Base-by-base conservation (phyloP, 2,888 invertebrate species). In the Drosophila multiciliata region DNA sequence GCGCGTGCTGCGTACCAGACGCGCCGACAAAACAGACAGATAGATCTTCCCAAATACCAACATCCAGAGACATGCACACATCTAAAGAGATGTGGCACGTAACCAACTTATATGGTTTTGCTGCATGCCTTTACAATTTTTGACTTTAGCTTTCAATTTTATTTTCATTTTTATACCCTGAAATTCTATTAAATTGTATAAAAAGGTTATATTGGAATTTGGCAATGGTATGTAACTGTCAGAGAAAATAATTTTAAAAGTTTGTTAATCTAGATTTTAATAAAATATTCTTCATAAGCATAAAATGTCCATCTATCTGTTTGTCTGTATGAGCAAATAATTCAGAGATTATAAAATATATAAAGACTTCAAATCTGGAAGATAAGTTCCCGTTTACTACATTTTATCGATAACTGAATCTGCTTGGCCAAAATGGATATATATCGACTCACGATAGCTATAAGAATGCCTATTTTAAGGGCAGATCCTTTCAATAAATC, bases 1-100 rank as follows among this genome's bases (percentile, higher is more conserved):
- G 75, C 87, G 90, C 90, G 89, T 87, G 89, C 90, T 79, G 75
- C 17, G 78, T 40, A 55, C 66, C 66, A 72, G 72, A 68, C 63
- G 45, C 29, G 26, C 29, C 42, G 49, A 29, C 49, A 48, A 48
- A n/a, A 48, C 29, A 33, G 53, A 52, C 35, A 38, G 62, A 52
- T 57, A 49, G 48, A 64, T 65, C 66, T 50, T 17, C 17, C 17
- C 49, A 73, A 64, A 70, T 60, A 66, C 61, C 38, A 20, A 48
- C 45, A 53, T 36, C 32, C 42, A 26, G 23, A 70, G 70, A 60
- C 60, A 29, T 38, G 20, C 45, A 45, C 20, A 45, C 20, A 45
- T 20, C 45, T 23, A 15, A 20, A 42, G 6, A 12, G 29, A 29
- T n/a, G 36, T 11, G 33, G 53, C 68, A 78, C 75, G 73, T 78